Evolutionary conservation across 1,140 invertebrate species (phyloP).

Genomic region (Phocides pigmalion): DNA sequence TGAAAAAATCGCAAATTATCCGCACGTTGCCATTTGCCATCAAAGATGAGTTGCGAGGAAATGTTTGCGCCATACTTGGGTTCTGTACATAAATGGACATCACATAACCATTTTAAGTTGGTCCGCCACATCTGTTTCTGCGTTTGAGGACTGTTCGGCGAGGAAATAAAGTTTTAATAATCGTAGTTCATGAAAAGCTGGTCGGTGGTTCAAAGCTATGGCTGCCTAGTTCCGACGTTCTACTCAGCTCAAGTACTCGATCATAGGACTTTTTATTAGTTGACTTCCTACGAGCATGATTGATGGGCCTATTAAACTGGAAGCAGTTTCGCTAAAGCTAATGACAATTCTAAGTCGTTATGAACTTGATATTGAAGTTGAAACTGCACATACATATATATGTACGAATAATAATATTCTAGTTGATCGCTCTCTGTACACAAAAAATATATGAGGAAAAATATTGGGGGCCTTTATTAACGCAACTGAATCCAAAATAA

Average conservation of each 20-base stretch:
- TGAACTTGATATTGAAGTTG: not conserved
- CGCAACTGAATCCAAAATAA: no score
- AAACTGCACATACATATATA: no score
- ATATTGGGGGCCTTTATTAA: no score
- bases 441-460: no score
- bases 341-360: not conserved
- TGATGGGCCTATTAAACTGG: slow-evolving; percentile 8
- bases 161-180: slow-evolving; percentile 18
- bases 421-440: no score
- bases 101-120: slow-evolving; percentile 14
- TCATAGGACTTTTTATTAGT: slow-evolving; percentile 21
- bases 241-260: not conserved
- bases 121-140: not conserved
- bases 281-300: slow-evolving; percentile 13
- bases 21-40: slow-evolving; percentile 16
- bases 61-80: slow-evolving; percentile 33
- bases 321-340: slow-evolving; percentile 2
- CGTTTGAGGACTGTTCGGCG: not conserved
- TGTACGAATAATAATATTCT: no score
- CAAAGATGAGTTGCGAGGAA: slow-evolving; percentile 39
- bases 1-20: slow-evolving; percentile 10
- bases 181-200: slow-evolving; percentile 1
- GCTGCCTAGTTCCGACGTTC: slow-evolving; percentile 13
- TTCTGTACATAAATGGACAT: slow-evolving; percentile 22
- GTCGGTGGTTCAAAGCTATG: not conserved